Conservation (phyloP, 2,888 invertebrate species). For the Deroplatys truncata region DNA sequence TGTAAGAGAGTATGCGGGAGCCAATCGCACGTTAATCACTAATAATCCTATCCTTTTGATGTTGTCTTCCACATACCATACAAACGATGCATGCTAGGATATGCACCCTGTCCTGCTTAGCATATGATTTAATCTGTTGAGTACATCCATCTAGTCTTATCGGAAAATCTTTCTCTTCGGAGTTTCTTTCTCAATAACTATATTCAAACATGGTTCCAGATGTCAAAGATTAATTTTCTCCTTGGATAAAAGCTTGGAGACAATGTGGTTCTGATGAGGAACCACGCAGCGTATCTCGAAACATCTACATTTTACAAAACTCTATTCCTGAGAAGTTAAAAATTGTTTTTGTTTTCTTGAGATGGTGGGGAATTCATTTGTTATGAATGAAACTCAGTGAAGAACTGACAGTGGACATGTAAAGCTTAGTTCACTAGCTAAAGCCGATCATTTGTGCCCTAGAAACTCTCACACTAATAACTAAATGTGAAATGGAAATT, state of each 20-base stretch:
- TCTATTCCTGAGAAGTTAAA: neutral
- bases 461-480: no score
- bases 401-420: no score
- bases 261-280: neutral
- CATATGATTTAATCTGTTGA: neutral
- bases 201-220: neutral
- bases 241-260: neutral
- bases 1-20: no score
- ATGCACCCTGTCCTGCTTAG: neutral
- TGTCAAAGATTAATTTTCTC: neutral
- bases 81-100: neutral
- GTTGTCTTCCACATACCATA: no score
- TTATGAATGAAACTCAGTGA: no score
- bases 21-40: neutral
- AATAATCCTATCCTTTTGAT: neutral
- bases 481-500: no score
- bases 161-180: neutral
- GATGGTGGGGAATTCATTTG: no score
- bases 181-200: neutral
- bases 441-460: no score
- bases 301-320: neutral
- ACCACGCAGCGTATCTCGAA: neutral
- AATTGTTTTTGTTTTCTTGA: no score
- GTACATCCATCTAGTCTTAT: neutral
- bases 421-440: no score